Evolutionary conservation across 2,888 invertebrate species (phyloP).

Genomic region (Agrochola litura): DNA sequence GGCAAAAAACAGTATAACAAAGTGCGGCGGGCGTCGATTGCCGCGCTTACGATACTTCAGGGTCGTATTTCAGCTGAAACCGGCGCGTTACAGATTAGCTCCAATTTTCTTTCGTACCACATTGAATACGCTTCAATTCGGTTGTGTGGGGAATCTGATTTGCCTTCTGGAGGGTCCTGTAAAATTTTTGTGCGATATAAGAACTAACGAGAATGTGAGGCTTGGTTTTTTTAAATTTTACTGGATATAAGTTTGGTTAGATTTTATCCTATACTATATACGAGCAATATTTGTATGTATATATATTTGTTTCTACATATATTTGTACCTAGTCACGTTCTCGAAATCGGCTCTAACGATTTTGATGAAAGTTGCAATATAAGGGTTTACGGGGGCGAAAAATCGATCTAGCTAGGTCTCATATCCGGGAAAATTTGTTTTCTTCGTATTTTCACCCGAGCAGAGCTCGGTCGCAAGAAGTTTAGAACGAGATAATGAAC

Average conservation of each 20-base stretch:
- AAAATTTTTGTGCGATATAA: not conserved
- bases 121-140: constrained; percentile 77
- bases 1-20: constrained; percentile 72
- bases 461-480: too few species aligned
- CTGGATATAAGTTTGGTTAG: not conserved
- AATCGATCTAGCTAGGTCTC: too few species aligned
- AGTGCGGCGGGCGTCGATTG: constrained; percentile 79
- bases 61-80: constrained; percentile 83
- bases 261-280: not conserved
- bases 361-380: too few species aligned
- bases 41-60: constrained; percentile 78
- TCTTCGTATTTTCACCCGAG: too few species aligned
- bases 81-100: constrained; percentile 84
- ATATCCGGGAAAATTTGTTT: too few species aligned
- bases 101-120: constrained; percentile 80
- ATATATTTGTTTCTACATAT: too few species aligned
- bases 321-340: too few species aligned
- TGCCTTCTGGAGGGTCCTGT: constrained; percentile 11
- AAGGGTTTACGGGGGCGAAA: too few species aligned
- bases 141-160: constrained; percentile 42
- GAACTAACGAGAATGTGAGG: not conserved
- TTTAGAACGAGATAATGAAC: too few species aligned
- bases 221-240: not conserved
- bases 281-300: too few species aligned
- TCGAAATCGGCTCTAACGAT: too few species aligned